These are phyloP conservation scores for Macropus fuliginosus DNA, from an alignment of 2,797 vertebrate genomes.

Conservation along the genomic window DNA sequence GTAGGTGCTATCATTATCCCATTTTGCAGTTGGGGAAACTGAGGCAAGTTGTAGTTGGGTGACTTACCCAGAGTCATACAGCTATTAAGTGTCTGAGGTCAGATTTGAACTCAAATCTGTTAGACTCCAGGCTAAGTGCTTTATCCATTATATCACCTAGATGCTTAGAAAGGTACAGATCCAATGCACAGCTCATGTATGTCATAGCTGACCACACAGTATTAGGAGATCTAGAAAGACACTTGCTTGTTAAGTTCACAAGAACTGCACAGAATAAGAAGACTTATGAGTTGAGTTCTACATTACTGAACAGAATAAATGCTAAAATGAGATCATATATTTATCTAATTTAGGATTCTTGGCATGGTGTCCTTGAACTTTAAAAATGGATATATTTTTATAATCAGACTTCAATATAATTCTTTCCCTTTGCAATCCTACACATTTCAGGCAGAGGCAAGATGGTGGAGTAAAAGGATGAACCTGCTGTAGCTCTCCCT, in stretches of 20 bases:
- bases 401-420: background rate
- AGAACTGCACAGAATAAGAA: background rate
- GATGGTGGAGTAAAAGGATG: too few species aligned
- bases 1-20: background rate
- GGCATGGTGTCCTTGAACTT: background rate
- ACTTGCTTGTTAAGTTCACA: background rate
- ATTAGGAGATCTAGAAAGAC: background rate
- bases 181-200: background rate
- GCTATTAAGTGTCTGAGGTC: background rate
- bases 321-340: background rate
- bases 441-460: background rate
- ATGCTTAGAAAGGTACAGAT: background rate
- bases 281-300: background rate
- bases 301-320: background rate
- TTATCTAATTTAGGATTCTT: background rate
- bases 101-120: background rate
- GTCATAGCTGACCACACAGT: background rate
- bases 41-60: background rate
- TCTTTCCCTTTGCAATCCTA: background rate
- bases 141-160: background rate
- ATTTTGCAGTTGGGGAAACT: background rate
- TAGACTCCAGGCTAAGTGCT: background rate
- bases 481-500: too few species aligned
- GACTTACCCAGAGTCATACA: background rate
- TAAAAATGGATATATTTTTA: background rate